Evolutionary conservation across 2,888 invertebrate genomes (phyloP).

Genomic region (Chaetoderma sp.): DNA sequence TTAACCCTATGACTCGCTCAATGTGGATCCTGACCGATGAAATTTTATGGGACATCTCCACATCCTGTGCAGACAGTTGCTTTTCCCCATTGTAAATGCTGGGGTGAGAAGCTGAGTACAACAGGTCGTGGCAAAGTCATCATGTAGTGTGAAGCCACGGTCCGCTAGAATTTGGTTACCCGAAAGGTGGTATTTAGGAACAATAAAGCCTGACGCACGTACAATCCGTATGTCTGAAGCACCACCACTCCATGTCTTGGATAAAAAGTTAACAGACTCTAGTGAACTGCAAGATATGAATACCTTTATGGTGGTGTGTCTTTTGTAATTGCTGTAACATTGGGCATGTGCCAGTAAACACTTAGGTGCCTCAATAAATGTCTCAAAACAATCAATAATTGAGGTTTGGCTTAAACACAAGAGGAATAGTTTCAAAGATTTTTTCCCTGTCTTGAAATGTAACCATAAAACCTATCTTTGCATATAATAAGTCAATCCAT

Average conservation of each 20-base stretch:
- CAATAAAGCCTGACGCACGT: slow-evolving; percentile 30
- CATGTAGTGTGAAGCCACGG: slow-evolving; percentile 37
- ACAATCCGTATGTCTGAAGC: slow-evolving; percentile 37
- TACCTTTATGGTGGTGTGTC: slow-evolving; percentile 18
- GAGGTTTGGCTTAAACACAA: slow-evolving; percentile 18
- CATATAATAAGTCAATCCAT: slow-evolving; percentile 27
- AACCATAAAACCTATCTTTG: slow-evolving; percentile 26
- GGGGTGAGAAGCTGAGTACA: slow-evolving; percentile 35
- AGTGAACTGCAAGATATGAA: slow-evolving; percentile 23
- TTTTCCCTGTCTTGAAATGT: slow-evolving; percentile 29
- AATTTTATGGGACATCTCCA: slow-evolving; percentile 34
- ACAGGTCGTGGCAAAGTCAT: slow-evolving; percentile 35
- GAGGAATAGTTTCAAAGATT: slow-evolving; percentile 12
- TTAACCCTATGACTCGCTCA: slow-evolving; percentile 36
- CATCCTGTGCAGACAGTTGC: slow-evolving; percentile 34
- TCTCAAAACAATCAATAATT: slow-evolving; percentile 32
- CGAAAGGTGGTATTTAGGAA: slow-evolving; percentile 23
- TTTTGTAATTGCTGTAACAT: slow-evolving; percentile 30
- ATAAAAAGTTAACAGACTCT: slow-evolving; percentile 35
- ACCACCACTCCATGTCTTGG: slow-evolving; percentile 36
- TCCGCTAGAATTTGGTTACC: slow-evolving; percentile 41
- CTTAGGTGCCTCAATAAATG: slow-evolving; percentile 25
- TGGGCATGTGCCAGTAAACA: slow-evolving; percentile 22
- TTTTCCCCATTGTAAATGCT: slow-evolving; percentile 34
- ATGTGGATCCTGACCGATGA: slow-evolving; percentile 35